A percentile compares a stretch with the other conserved stretches of the same genome.
These are phyloP conservation scores for Siphlonurus alternatus DNA, from an alignment of 2,888 invertebrate species.

Conservation along the genomic window DNA sequence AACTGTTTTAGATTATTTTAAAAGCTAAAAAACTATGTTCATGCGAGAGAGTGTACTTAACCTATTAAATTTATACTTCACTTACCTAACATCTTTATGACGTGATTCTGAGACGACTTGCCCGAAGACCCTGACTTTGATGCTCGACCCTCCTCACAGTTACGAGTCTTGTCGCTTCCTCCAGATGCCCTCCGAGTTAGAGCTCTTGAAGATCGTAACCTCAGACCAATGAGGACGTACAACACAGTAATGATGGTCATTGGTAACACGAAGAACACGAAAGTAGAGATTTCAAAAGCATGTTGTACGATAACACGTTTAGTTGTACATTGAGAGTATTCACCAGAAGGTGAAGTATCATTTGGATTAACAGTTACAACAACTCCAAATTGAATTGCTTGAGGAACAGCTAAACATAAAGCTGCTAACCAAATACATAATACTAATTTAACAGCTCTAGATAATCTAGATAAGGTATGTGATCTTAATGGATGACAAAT, in stretches of 20 bases:
- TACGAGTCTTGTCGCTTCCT: conserved; percentile 1
- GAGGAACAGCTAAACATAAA: conserved; percentile 54
- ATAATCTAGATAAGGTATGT: conserved; percentile 68
- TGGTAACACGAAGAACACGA: conserved; percentile 70
- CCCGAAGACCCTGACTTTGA: conserved; percentile 17
- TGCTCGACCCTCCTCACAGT: conserved; percentile 15
- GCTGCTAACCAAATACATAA: conserved; percentile 62
- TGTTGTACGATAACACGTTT: conserved; percentile 33
- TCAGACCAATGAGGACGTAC: conserved; percentile 59
- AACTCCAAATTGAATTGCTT: conserved; percentile 65
- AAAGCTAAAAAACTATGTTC: too few relatives aligned
- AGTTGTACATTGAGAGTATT: conserved; percentile 40
- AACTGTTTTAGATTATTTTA: too few relatives aligned
- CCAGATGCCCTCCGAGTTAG: conserved; percentile 7
- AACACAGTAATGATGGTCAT: conserved; percentile 74
- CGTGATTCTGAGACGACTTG: conserved; percentile 39
- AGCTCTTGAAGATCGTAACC: conserved; percentile 39
- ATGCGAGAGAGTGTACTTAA: too few relatives aligned
- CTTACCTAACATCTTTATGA: conserved; percentile 70
- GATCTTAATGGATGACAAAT: conserved; percentile 55
- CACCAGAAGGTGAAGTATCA: conserved; percentile 23
- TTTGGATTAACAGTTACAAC: conserved; percentile 29
- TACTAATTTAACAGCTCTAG: conserved; percentile 59
- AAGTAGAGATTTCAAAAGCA: conserved; percentile 29
- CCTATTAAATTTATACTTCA: too few relatives aligned